A percentile compares a stretch with the other conserved stretches of the same genome.
phyloP scores from a whole-genome alignment of 2,113 vertebrate genomes.

The Macrotis lagotis region DNA sequence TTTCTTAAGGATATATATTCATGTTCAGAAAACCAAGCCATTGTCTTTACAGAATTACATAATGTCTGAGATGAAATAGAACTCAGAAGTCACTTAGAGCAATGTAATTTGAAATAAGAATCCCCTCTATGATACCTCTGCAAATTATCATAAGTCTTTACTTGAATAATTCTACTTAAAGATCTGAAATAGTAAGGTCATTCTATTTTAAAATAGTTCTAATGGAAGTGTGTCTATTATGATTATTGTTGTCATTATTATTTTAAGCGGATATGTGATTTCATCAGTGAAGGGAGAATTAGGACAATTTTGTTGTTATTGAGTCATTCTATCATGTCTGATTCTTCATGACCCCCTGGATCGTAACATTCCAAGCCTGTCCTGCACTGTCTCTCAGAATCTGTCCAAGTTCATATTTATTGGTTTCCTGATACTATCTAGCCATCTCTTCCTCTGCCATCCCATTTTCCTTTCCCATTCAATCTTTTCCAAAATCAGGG shows the following conservation, averaged over 20 bases:
- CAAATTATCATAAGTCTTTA: background rate
- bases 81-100: background rate
- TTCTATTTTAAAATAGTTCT: background rate
- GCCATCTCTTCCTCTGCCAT: background rate
- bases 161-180: background rate
- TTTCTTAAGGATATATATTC: background rate
- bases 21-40: background rate
- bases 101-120: background rate
- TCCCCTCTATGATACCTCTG: background rate
- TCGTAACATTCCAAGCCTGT: background rate
- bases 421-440: background rate
- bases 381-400: background rate
- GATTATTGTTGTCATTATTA: background rate
- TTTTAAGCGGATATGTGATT: background rate
- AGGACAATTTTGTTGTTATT: background rate
- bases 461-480: background rate
- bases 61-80: background rate
- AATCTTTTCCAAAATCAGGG: background rate
- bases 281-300: background rate
- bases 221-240: background rate
- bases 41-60: background rate
- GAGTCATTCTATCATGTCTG: background rate
- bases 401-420: background rate
- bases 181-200: background rate
- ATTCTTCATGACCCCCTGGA: background rate